Evolutionary conservation across 2,888 invertebrate genomes (phyloP), one percentile per base, ranked within the genome.

Genomic region (Autographa gamma): DNA sequence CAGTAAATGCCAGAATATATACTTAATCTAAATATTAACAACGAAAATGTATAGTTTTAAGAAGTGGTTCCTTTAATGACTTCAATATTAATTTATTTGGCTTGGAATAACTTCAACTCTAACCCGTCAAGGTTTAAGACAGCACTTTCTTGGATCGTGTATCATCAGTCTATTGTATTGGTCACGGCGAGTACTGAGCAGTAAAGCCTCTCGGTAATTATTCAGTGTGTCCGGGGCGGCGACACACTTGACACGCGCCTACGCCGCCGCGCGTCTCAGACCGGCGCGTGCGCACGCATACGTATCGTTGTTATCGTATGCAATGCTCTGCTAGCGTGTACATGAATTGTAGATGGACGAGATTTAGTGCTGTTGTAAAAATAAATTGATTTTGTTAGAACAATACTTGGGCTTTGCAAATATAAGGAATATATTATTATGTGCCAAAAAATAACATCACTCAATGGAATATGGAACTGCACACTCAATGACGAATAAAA

Each of bases 221-320:
- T 71, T 76, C 71, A 61, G 54, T 71, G 71, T 67, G 66, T 43
- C 65, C 72, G 60, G 63, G 69, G 79, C 73, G 76, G 69, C 54
- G 70, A 68, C 68, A 38, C 54, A 62, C 43, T 71, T 61, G 60
- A 64, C 71, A 63, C 65, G 69, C 83, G 74, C 85, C 83, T 34
- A 82, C 82, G 74, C 83, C 34, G 25, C 38, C 66, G 71, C 74
- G 79, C 76, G 25, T 25, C 25, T 25, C 25, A 25, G 25, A 25
- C 25, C 75, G 73, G 67, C 65, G 62, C 71, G 69, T 68, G 60
- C 64, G 70, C 62, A 67, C 66, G 38, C 68, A 62, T 66, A 59
- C 48, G n/a, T 48, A 48, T 48, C n/a, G n/a, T 48, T 48, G 5
- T 71, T 58, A 70, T 66, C 19, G 59, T 43, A 59, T 65, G 77